These are phyloP conservation scores for Limnephilus auricula DNA, from an alignment of 2,888 invertebrate species.

Conservation along the genomic window DNA sequence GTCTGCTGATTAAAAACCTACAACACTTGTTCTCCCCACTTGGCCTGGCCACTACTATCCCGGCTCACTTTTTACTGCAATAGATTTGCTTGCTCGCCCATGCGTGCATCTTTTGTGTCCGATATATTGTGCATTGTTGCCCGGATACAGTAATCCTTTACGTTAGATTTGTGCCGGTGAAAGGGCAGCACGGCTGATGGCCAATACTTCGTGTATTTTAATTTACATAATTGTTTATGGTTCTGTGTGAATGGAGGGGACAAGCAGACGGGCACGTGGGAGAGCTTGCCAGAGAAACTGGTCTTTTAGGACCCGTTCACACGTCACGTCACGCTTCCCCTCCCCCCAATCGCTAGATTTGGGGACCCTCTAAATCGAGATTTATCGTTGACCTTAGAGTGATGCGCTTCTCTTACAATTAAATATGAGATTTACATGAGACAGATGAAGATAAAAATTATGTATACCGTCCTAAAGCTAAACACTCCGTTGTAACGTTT, in stretches of 20 bases:
- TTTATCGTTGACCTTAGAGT: background rate
- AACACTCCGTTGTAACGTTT: background rate
- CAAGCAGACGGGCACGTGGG: slow-evolving; percentile 16
- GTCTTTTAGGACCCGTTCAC: background rate
- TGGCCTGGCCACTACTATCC: slow-evolving; percentile 21
- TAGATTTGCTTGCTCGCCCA: background rate
- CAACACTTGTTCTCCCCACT: slow-evolving; percentile 14
- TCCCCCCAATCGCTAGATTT: background rate
- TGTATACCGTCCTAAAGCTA: background rate
- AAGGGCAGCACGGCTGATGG: slow-evolving; percentile 35
- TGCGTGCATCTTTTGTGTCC: slow-evolving; percentile 30
- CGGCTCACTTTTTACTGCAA: slow-evolving; percentile 22
- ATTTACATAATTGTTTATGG: slow-evolving; percentile 34
- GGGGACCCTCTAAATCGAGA: slow-evolving; percentile 4
- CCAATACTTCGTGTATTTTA: slow-evolving; percentile 28
- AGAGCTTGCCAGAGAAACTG: background rate
- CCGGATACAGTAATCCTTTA: slow-evolving; percentile 29
- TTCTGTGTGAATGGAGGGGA: slow-evolving; percentile 27
- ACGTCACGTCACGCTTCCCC: slow-evolving; percentile 21
- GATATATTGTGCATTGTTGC: slow-evolving; percentile 18
- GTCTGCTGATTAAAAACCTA: slow-evolving; percentile 1
- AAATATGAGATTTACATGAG: background rate
- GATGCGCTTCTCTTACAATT: background rate
- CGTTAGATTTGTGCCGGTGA: slow-evolving; percentile 19
- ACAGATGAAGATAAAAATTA: background rate